Base-by-base conservation (phyloP, 2,888 invertebrate species). In the Cordilura impudica region DNA sequence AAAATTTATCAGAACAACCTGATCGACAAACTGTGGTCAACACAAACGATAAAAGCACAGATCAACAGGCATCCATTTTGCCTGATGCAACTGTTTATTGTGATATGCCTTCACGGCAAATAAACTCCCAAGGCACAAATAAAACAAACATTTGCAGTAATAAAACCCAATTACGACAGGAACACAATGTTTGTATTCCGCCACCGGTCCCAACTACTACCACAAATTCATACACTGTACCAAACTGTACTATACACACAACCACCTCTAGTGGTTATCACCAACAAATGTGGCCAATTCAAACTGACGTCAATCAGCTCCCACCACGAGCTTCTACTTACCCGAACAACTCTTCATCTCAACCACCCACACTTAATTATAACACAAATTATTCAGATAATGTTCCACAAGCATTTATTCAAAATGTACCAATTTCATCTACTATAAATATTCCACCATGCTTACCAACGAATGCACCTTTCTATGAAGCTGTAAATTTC, bases 161-260 rank as follows among this genome's bases (percentile, higher is more conserved):
- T 18, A 43, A 5, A 61, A 53, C 16, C 6, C 8, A n/a, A 14
- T 35, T 6, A 10, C 2, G 26, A 7, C 10, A 10, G 16, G 4
- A 2, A 23, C 12, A 43, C 6, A 14, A 21, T 10, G 29, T 23
- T 47, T 54, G n/a, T n/a, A n/a, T n/a, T n/a, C n/a, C n/a, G n/a
- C n/a, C 35, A 51, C 49, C 45, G 54, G 54, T 54, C 10, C 7
- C n/a, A 4, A 12, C 43, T 26, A 23, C 35, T 23, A 49, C 3
- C 51, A n/a, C n/a, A n/a, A n/a, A n/a, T n/a, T n/a, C n/a, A n/a
- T n/a, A n/a, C 2, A n/a, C 58, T 39, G 60, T 49, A 58, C 69
- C 51, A 51, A 51, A 60, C 60, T 70, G 69, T 51, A 21, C 18
- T 19, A 60, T 26, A 39, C n/a, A n/a, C 4, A n/a, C 26, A 5